Evolutionary conservation across 2,113 vertebrate species (phyloP), one percentile per base, ranked within the genome.

Genomic region (Ranitomeya variabilis): DNA sequence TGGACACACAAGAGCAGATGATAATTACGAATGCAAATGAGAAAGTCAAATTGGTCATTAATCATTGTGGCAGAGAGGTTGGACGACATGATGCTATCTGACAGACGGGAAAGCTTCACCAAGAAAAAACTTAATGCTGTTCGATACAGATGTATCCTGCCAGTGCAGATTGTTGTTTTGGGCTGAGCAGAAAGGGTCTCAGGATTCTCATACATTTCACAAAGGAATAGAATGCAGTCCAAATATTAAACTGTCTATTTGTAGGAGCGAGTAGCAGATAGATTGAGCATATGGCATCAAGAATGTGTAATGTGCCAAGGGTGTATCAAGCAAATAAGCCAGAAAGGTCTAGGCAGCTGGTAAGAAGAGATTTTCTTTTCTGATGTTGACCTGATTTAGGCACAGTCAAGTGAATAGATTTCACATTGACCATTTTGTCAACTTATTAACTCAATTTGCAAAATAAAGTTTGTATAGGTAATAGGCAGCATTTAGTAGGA

Each of bases 231-330:
- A 57, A 69, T 45, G 55, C 59, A 78, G 67, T 77, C 81, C 87
- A 89, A 89, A 84, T 71, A 89, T 57, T 64, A 83, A 73, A 78
- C 71, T 83, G 87, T 78, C 76, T 89, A 81, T 89, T 89, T 73
- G 73, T 84, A 74, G 87, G 87, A 84, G 81, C 81, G 23, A 84
- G 81, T 83, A 89, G 73, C 81, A 89, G 80, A 79, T 67, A 89
- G 60, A 78, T 77, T 13, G 71, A 84, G 51, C 87, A 89, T 89
- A 89, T 84, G 87, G 71, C 81, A 89, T 31, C 59, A 84, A 73
- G 81, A 84, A 89, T 89, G 54, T 77, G 73, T 78, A 84, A 89
- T 89, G 87, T 89, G 87, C 87, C 87, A 84, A 77, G 73, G 71
- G 81, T 89, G 78, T 84, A 84, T 31, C 7, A 7, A 89, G 59